phyloP scores from a whole-genome alignment of 2,888 invertebrate genomes.

The Coecobrya sp. region DNA sequence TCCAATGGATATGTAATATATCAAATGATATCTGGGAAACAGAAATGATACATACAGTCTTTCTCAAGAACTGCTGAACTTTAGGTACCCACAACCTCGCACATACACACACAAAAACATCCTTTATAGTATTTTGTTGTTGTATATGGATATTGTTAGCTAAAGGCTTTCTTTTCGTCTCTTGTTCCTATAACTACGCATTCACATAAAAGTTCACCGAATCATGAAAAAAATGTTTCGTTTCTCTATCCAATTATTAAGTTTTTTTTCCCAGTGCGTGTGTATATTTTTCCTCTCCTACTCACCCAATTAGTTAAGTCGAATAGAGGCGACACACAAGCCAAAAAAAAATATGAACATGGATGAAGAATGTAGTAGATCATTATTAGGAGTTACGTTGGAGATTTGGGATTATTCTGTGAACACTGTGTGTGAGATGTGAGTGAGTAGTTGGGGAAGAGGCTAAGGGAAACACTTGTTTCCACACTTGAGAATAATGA shows the following conservation, averaged over 20 bases:
- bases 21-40: constrained; percentile 29
- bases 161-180: neutral
- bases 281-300: constrained; percentile 4
- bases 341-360: constrained; percentile 19
- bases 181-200: constrained; percentile 14
- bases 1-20: constrained; percentile 40
- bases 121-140: neutral
- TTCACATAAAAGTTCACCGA: neutral
- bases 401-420: neutral
- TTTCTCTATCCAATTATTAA: constrained; percentile 65
- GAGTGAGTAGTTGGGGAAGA: neutral
- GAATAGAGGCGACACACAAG: constrained; percentile 19
- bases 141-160: neutral
- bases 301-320: constrained; percentile 59
- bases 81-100: too few species aligned
- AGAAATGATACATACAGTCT: constrained; percentile 13
- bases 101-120: neutral
- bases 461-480: constrained; percentile 19
- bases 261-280: neutral
- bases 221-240: constrained; percentile 19
- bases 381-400: neutral
- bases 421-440: neutral
- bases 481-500: constrained; percentile 37
- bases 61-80: neutral
- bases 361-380: constrained; percentile 5